Percentiles rank a stretch among this genome's conserved stretches.
These are phyloP conservation scores for Aleiodes testaceus DNA, from an alignment of 2,888 invertebrate species.

Conservation along the genomic window DNA sequence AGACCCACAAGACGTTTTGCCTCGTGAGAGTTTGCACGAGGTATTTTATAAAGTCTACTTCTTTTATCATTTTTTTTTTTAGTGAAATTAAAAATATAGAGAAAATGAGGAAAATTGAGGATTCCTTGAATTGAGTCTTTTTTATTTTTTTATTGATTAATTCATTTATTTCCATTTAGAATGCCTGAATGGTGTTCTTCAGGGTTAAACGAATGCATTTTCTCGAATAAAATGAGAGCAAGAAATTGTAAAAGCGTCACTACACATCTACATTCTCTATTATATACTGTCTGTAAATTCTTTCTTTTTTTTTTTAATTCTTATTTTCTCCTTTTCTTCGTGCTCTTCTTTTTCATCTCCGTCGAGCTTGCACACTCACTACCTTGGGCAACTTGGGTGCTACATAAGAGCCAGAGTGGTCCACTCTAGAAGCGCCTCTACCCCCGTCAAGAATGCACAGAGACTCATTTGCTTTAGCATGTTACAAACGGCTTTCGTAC, in stretches of 20 bases:
- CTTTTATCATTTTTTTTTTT: conserved; percentile 32
- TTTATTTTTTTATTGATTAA: too few relatives aligned
- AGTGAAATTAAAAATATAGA: background rate
- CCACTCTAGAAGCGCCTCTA: conserved; percentile 63
- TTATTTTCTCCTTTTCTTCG: conserved; percentile 25
- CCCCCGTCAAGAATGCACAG: conserved; percentile 63
- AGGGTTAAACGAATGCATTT: too few relatives aligned
- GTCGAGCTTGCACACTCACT: conserved; percentile 40
- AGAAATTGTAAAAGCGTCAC: too few relatives aligned
- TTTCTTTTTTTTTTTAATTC: conserved; percentile 6
- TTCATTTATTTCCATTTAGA: too few relatives aligned
- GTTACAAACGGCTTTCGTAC: conserved; percentile 55
- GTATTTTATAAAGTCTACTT: conserved; percentile 33
- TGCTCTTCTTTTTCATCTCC: conserved; percentile 38
- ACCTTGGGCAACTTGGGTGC: conserved; percentile 43
- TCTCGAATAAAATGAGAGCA: too few relatives aligned
- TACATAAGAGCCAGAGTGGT: conserved; percentile 49
- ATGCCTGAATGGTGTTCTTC: too few relatives aligned
- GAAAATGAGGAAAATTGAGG: background rate
- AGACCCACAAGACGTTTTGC: conserved; percentile 14
- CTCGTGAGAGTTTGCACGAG: conserved; percentile 35
- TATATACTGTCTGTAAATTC: conserved; percentile 1
- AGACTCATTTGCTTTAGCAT: conserved; percentile 64
- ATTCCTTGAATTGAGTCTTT: too few relatives aligned
- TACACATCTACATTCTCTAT: too few relatives aligned